Evolutionary conservation across 1,140 invertebrate species (phyloP), one percentile per base, ranked within the genome.

Genomic region (Tetramorium alpestre): DNA sequence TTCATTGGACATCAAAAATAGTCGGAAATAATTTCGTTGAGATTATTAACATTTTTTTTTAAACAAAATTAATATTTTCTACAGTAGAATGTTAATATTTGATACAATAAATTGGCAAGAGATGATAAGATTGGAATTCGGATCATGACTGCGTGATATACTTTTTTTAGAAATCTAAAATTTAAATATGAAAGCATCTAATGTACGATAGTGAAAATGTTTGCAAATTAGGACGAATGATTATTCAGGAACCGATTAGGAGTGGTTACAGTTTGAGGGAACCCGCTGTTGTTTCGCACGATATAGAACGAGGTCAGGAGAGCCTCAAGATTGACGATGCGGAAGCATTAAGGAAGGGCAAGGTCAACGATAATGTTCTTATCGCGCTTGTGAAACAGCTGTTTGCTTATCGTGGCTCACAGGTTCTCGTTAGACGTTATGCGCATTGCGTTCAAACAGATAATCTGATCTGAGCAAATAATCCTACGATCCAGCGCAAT

Each of bases 301-400:
- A 60, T 73, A 56, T 69, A 73, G 69, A 84, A 84, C 69, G 69
- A 49, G 69, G 80, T 84, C 80, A 75, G n/a, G 54, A 75, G 80
- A 84, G 41, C 41, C 28, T 73, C 80, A 60, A 84, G 80, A 84
- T 84, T 75, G 80, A 84, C 80, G 80, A 75, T 73, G 38, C 72
- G 51, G 65, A 76, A 75, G 85, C 78, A 89, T 89, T 87, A 89
- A 90, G 85, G 72, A 90, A 87, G 89, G 88, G 88, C 89, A 90
- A 89, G 89, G 89, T 89, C 88, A 89, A 89, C 88, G 54, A 62
- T 85, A 87, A 89, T 65, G 64, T 76, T 81, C 85, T 80, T 90
- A 90, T 90, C 89, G 82, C 33, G 44, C 77, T 82, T 78, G 60
- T 28, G 65, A 89, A 90, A 89, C 88, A 90, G 89, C 77, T 89